Evolutionary conservation across 2,797 vertebrate species (phyloP).

Genomic region (Catostomus latipinnis): DNA sequence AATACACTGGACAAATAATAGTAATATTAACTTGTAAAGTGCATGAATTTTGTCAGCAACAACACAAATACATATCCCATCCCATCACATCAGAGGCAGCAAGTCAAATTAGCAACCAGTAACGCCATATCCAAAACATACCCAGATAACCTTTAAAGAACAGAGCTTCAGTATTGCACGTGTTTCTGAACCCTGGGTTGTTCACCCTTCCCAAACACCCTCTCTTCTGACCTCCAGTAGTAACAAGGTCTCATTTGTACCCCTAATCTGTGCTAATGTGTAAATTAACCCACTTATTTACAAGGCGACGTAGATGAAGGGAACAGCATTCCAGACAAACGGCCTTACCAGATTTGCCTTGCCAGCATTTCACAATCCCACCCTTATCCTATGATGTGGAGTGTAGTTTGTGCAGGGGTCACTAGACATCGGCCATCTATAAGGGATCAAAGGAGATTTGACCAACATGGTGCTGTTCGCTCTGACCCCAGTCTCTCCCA

Average conservation of each 20-base stretch:
- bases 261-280: slow-evolving; percentile 51
- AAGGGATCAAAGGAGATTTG: slow-evolving; percentile 43
- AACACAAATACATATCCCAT: too few relatives aligned
- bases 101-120: background rate
- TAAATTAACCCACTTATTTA: slow-evolving; percentile 29
- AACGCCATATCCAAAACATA: too few relatives aligned
- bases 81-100: too few relatives aligned
- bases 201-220: slow-evolving; percentile 33
- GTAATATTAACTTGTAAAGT: too few relatives aligned
- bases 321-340: slow-evolving; percentile 12
- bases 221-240: slow-evolving; percentile 54
- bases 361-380: slow-evolving; percentile 27
- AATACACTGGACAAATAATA: too few relatives aligned
- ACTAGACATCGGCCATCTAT: slow-evolving; percentile 39
- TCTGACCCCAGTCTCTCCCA: background rate
- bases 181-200: slow-evolving; percentile 17
- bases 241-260: slow-evolving; percentile 59
- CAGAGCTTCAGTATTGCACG: background rate
- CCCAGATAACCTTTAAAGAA: slow-evolving; percentile 4
- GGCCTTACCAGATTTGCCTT: slow-evolving; percentile 39
- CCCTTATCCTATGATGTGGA: slow-evolving; percentile 35
- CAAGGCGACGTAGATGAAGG: slow-evolving; percentile 8
- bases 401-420: slow-evolving; percentile 41
- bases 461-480: slow-evolving; percentile 21
- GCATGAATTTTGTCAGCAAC: too few relatives aligned